These are phyloP conservation scores for Drosophila pegasa DNA, from an alignment of 2,888 invertebrate species.

Conservation along the genomic window DNA sequence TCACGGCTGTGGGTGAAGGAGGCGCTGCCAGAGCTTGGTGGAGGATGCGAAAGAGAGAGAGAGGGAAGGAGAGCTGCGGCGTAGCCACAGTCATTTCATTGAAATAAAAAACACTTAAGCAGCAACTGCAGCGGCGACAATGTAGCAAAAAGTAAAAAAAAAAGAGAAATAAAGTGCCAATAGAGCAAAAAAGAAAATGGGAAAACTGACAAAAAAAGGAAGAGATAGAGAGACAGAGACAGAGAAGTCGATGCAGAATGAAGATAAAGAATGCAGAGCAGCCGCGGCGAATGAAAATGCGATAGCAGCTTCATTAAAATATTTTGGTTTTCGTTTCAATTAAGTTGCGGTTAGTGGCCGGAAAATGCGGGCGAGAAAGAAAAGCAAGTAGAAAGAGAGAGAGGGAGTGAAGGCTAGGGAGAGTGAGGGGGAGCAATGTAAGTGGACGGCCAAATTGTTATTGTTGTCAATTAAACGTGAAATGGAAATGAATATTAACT, in stretches of 20 bases:
- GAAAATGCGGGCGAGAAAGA: slow-evolving; percentile 56
- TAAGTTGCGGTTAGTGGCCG: slow-evolving; percentile 73
- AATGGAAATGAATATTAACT: slow-evolving; percentile 7
- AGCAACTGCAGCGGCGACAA: slow-evolving; percentile 50
- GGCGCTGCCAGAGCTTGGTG: slow-evolving; percentile 9
- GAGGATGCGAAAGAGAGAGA: not conserved
- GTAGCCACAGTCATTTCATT: slow-evolving; percentile 54
- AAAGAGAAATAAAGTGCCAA: slow-evolving; percentile 14
- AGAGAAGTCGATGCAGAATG: not conserved
- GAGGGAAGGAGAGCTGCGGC: not conserved
- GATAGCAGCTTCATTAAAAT: slow-evolving; percentile 70
- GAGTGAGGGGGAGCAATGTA: not conserved
- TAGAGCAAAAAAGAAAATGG: slow-evolving; percentile 10
- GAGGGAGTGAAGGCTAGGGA: not conserved
- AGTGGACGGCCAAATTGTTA: slow-evolving; percentile 33
- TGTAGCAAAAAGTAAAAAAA: slow-evolving; percentile 32
- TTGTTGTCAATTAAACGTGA: slow-evolving; percentile 37
- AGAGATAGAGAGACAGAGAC: not conserved
- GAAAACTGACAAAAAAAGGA: slow-evolving; percentile 4
- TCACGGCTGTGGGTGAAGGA: slow-evolving; percentile 33
- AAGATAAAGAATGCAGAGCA: slow-evolving; percentile 20
- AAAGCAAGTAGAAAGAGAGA: not conserved
- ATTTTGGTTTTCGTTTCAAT: slow-evolving; percentile 74
- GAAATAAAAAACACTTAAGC: slow-evolving; percentile 74
- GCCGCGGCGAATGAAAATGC: slow-evolving; percentile 51